These are phyloP conservation scores for Drosophila albomicans DNA, from an alignment of 1,140 invertebrate genomes.

Conservation along the genomic window DNA sequence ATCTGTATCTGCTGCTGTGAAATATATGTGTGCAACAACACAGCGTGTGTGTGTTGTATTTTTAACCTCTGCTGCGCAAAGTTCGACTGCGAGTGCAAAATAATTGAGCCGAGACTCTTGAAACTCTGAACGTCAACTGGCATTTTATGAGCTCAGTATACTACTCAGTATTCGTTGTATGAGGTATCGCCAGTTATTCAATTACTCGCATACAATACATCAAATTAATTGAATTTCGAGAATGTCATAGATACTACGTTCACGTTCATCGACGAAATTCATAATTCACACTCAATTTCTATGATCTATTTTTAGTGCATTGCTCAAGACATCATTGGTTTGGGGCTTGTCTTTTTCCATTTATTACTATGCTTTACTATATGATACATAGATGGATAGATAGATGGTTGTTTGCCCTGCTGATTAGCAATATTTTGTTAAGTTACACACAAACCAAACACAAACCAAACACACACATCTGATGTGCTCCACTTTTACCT, in stretches of 20 bases:
- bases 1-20: constrained; percentile 2
- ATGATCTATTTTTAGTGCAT: constrained; percentile 9
- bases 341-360: constrained; percentile 6
- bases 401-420: constrained; percentile 1
- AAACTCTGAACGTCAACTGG: constrained; percentile 16
- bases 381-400: too few relatives aligned
- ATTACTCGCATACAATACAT: constrained; percentile 57
- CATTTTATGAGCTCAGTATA: not conserved
- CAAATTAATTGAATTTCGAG: constrained; percentile 69
- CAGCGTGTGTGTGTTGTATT: constrained; percentile 24
- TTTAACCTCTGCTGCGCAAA: constrained; percentile 77
- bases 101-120: constrained; percentile 62
- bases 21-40: constrained; percentile 18
- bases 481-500: constrained; percentile 4
- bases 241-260: not conserved
- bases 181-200: constrained; percentile 62
- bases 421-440: constrained; percentile 58
- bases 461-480: not conserved
- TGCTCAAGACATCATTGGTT: not conserved
- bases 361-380: not conserved
- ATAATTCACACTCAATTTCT: constrained; percentile 9
- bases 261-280: not conserved
- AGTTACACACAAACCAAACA: constrained; percentile 29
- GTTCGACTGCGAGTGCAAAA: constrained; percentile 78
- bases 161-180: not conserved